Evolutionary conservation across 1,140 invertebrate genomes (phyloP).

Genomic region (Tetramorium alpestre): DNA sequence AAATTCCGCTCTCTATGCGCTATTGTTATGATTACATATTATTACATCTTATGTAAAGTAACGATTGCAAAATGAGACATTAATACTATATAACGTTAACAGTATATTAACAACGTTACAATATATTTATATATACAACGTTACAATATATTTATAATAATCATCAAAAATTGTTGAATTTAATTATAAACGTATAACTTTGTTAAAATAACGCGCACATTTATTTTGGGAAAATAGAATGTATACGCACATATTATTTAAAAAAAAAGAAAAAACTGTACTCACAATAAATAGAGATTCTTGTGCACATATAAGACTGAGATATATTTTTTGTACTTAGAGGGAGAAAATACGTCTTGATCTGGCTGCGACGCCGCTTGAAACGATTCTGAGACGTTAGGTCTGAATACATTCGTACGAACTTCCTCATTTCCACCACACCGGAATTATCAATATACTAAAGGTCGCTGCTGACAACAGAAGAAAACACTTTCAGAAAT

Average conservation of each 20-base stretch:
- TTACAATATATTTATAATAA: no score
- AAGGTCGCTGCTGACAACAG: constrained; percentile 26
- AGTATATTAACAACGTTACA: no score
- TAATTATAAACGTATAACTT: neutral
- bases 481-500: neutral
- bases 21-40: neutral
- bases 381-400: constrained; percentile 6
- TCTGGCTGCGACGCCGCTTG: neutral
- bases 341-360: neutral
- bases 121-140: no score
- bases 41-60: neutral
- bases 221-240: neutral
- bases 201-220: neutral
- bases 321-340: neutral
- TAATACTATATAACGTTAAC: neutral
- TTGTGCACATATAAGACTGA: neutral
- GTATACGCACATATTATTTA: neutral
- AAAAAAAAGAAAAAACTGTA: neutral
- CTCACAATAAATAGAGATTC: neutral
- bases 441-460: constrained; percentile 56
- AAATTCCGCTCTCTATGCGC: neutral
- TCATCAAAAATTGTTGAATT: neutral
- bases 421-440: constrained; percentile 32
- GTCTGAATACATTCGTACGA: constrained; percentile 4
- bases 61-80: neutral